A percentile compares a stretch with the other conserved stretches of the same genome.
Evolutionary conservation across 2,113 vertebrate species (phyloP).

Genomic region (Neoarius graeffei): DNA sequence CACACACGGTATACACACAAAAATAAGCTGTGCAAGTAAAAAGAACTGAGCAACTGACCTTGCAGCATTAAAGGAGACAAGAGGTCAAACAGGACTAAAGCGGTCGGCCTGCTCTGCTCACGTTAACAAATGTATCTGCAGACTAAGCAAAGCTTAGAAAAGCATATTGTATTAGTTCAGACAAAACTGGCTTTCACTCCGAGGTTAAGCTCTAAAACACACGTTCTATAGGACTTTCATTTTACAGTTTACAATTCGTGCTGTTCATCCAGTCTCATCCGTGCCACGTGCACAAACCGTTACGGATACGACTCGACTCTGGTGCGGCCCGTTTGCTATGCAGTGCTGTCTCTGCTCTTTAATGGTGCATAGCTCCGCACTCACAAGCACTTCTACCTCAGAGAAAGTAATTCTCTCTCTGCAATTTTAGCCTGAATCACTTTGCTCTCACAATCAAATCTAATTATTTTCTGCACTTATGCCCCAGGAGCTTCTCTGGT

Average conservation of each 20-base stretch:
- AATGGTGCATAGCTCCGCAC: conserved; percentile 16
- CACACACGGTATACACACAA: not conserved
- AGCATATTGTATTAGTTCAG: not conserved
- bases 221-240: not conserved
- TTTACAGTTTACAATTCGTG: not conserved
- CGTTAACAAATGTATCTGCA: conserved; percentile 5
- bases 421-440: conserved; percentile 12
- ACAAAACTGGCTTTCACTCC: conserved; percentile 8
- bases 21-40: not conserved
- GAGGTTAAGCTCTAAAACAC: not conserved
- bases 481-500: not conserved
- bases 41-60: not conserved
- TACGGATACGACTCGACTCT: not conserved
- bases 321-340: not conserved
- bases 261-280: not conserved
- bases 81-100: not conserved
- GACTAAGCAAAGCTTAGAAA: not conserved
- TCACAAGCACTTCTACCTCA: not conserved
- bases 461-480: not conserved
- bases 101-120: not conserved
- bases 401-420: conserved; percentile 20
- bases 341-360: conserved; percentile 19
- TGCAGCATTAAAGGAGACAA: not conserved
- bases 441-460: conserved; percentile 26
- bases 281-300: not conserved